phyloP scores from a whole-genome alignment of 2,113 vertebrate genomes.

The Pampusana beccarii region DNA sequence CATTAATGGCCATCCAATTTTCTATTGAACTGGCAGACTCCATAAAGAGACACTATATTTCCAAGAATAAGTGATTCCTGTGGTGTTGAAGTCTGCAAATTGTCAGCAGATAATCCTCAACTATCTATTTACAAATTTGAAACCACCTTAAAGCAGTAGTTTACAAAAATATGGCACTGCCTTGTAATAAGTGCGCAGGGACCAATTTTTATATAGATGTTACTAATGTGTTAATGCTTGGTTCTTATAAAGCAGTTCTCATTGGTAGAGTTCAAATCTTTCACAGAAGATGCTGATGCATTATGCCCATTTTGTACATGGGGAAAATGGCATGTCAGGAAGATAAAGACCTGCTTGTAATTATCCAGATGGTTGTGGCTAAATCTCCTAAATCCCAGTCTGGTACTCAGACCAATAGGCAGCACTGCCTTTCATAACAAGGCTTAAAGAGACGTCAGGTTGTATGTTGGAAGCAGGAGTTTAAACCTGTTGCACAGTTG shows the following conservation, averaged over 20 bases:
- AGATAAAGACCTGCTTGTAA: not conserved
- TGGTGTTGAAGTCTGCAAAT: not conserved
- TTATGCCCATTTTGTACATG: not conserved
- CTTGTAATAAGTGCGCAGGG: not conserved
- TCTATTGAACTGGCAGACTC: not conserved
- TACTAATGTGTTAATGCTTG: not conserved
- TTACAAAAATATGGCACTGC: not conserved
- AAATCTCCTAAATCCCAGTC: not conserved
- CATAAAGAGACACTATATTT: not conserved
- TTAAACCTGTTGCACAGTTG: not conserved
- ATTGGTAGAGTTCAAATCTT: not conserved
- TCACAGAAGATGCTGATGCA: not conserved
- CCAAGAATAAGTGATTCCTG: not conserved
- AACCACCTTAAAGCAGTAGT: not conserved
- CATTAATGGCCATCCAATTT: not conserved
- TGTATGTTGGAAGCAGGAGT: not conserved
- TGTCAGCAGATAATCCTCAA: not conserved
- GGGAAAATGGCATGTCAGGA: not conserved
- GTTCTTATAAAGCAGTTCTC: not conserved
- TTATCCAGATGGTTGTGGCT: not conserved
- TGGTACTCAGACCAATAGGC: not conserved
- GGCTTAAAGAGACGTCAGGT: not conserved
- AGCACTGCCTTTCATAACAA: not conserved
- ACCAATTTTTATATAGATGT: not conserved
- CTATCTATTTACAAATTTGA: not conserved